phyloP scores from a whole-genome alignment of 2,888 invertebrate species.

The Lomographa bimaculata region DNA sequence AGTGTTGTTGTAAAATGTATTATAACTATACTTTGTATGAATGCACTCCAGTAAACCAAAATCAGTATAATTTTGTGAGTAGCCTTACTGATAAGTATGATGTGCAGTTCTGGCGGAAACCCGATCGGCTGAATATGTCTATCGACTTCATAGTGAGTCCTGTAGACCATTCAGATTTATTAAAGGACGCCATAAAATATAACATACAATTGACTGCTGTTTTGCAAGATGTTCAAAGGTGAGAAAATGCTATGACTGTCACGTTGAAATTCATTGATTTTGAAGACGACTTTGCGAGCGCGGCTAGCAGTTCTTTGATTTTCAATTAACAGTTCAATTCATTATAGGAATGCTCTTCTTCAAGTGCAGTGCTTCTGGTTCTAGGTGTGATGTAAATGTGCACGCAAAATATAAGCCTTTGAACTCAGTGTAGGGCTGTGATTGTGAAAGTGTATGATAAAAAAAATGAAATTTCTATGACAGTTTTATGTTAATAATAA shows the following conservation, averaged over 20 bases:
- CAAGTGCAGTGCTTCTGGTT: too few species aligned
- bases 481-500: too few species aligned
- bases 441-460: too few species aligned
- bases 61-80: conserved; percentile 51
- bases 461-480: too few species aligned
- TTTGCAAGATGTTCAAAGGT: conserved; percentile 62
- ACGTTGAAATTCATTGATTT: too few species aligned
- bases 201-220: conserved; percentile 49
- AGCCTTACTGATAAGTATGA: conserved; percentile 40
- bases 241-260: conserved; percentile 19
- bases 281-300: too few species aligned
- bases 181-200: conserved; percentile 38
- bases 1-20: conserved; percentile 25
- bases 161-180: conserved; percentile 41
- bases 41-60: conserved; percentile 46
- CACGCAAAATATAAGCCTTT: too few species aligned
- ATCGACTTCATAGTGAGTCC: conserved; percentile 61
- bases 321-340: too few species aligned
- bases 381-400: too few species aligned
- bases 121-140: conserved; percentile 46
- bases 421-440: too few species aligned
- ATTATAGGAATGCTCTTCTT: too few species aligned
- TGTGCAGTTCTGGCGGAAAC: conserved; percentile 58
- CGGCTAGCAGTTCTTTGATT: too few species aligned
- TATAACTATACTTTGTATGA: conserved; percentile 59